Evolutionary conservation across 2,888 invertebrate genomes (phyloP), one percentile per base, ranked within the genome.

Genomic region (Zhengitettix transpicula): DNA sequence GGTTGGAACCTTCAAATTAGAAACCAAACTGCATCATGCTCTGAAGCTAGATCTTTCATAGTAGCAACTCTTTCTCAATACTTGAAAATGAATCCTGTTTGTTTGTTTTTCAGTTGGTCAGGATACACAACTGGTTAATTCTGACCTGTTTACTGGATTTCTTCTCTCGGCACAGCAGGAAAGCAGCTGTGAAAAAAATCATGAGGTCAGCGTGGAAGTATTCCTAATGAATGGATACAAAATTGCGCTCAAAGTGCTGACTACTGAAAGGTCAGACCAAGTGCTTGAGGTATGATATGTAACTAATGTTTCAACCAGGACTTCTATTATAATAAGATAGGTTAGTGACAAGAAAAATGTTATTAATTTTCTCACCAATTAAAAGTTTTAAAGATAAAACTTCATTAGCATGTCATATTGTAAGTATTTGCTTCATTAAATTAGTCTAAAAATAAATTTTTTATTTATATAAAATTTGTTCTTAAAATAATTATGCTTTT

Each of bases 131-230:
- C 80, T 95, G 62, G 83, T 87, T 58, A 84, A 83, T 67, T 86
- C 89, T 11, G 86, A 89, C 68, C 77, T 89, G 57, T 81, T 96
- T 66, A 87, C 86, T 71, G 85, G 89, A 69, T 96, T 95, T 75
- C 79, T 96, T 64, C 80, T 93, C 65, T 87, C 86, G 64, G 94
- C 95, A 60, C 96, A 97, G 74, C 88, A 92, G 80, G 93, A 94
- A 71, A 90, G 90, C 1, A 81, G 81, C 65, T 78, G 78, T 66
- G 83, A 81, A 65, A 78, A 78, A 60, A 79, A 80, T 68, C 78
- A 83, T 68, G 84, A 85, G 72, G 84, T 87, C 60, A 80, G 81
- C 62, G 77, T 94, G 67, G 88, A 91, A 75, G 81, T 93, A 62
- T 89, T 82, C 72, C 78, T 92, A 28, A 87, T 91, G 83, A 91